Conservation (phyloP, 1,140 invertebrate genomes). For the Drosophila ananassae region DNA sequence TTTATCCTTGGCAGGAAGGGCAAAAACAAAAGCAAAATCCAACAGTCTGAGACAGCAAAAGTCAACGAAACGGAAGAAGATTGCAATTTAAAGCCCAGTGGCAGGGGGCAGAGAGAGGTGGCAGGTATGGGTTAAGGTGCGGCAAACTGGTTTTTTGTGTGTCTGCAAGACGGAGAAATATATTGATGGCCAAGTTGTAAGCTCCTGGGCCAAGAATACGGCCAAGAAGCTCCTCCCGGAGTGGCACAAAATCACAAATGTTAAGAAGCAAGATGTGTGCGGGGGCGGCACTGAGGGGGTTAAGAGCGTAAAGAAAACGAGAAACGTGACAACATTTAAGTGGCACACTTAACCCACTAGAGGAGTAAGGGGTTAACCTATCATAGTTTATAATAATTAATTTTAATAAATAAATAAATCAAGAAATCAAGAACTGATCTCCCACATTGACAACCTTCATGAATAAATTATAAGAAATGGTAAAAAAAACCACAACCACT, state of each 20-base stretch:
- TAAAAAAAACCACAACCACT: neutral
- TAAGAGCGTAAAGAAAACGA: neutral
- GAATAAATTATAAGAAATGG: slow-evolving; percentile 17
- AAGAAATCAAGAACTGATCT: neutral
- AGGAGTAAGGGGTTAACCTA: too few species aligned
- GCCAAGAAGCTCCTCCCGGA: slow-evolving; percentile 33
- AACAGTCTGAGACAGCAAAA: slow-evolving; percentile 63
- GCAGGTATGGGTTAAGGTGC: slow-evolving; percentile 42
- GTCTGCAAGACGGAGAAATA: slow-evolving; percentile 29
- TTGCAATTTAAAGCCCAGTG: slow-evolving; percentile 70
- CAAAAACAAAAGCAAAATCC: slow-evolving; percentile 29
- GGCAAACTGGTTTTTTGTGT: slow-evolving; percentile 64
- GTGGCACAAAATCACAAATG: slow-evolving; percentile 42
- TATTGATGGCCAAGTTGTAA: slow-evolving; percentile 68
- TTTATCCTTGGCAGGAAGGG: slow-evolving; percentile 55
- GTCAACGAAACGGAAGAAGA: slow-evolving; percentile 79
- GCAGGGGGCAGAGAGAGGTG: neutral
- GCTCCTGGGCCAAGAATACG: slow-evolving; percentile 34
- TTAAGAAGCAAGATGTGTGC: slow-evolving; percentile 10
- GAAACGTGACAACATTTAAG: slow-evolving; percentile 42
- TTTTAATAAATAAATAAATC: neutral
- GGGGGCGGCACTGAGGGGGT: slow-evolving; percentile 8
- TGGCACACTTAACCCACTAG: slow-evolving; percentile 36
- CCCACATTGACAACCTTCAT: neutral
- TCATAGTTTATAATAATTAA: neutral